Base-by-base conservation (phyloP, 2,888 invertebrate genomes). In the Dryocosmus kuriphilus region DNA sequence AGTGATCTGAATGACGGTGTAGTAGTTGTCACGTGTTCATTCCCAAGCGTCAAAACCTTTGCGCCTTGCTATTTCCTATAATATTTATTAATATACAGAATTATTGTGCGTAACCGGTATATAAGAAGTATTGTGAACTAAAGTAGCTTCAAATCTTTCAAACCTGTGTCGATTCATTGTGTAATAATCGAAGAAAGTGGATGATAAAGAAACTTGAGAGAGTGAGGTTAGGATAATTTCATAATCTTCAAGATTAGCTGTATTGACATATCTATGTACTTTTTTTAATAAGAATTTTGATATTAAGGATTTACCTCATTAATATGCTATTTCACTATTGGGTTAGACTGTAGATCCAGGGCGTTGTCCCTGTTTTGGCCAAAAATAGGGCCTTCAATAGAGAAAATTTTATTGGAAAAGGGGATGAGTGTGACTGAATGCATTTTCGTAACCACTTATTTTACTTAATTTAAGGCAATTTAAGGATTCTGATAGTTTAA, bases 1-100 rank as follows among this genome's bases (percentile, higher is more conserved):
- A 38, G 27, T 67, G 19, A 46, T 22, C 41, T 35, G 3, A 1
- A 41, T 67, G 41, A 67, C 67, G 41, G 19, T 67, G n/a, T 41
- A 65, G 38, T 67, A 65, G 38, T 67, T 67, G 67, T 67, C 67
- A 67, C 67, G 67, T 67, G 67, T 67, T 67, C 46, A 67, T 3
- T 67, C 8, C 11, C 16, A 19, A 67, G 27, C 46, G n/a, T 67
- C 9, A 27, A 16, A 19, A 30, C 19, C 19, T 67, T 46, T 67
- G 19, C 67, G 16, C 16, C 7, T 63, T 67, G 41, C 16, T 30
- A 24, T 41, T 24, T 46, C 22, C 41, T n/a, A 16, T 65, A 41
- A 16, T 65, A 41, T 24, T 16, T 67, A 38, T 67, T 65, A 22
- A 19, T 30, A 8, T 24, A 22, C 14, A 19, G 9, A 63, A 6